Evolutionary conservation across 2,797 vertebrate genomes (phyloP), one percentile per base, ranked within the genome.

Genomic region (Channa striata): DNA sequence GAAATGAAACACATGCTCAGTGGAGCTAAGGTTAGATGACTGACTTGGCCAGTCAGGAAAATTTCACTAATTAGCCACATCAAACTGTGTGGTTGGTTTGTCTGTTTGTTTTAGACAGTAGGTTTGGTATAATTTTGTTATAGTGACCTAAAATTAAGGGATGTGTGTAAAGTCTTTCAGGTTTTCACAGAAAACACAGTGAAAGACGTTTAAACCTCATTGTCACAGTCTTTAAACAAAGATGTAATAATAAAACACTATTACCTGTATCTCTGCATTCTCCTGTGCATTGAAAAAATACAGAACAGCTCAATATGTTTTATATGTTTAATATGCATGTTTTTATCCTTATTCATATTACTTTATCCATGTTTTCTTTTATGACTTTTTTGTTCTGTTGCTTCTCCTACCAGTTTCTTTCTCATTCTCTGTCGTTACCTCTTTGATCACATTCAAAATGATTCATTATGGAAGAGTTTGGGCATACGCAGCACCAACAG

Each of bases 1-100:
- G 61, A 77, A 77, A 42, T 68, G 48, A 57, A 83, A 77, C 78
- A 84, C 67, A 78, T 75, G 60, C 63, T 73, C 44, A 62, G 23
- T 66, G 59, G 51, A 33, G 68, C 67, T 10, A 20, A 69, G 71
- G 76, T 83, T 42, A 78, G 42, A 61, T 11, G 48, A 44, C 33
- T 43, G 39, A 70, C 37, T 59, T 37, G 37, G 44, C 23, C 50
- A 60, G 47, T 37, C 42, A 56, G 21, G 9, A 36, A 36, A 56
- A 44, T 57, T 64, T 68, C 17, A 33, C 8, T 37, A 33, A 57
- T 65, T 44, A 34, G 13, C 34, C 20, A 62, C 42, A 1, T 17
- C 25, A 59, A 40, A 59, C 1, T 42, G 2, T 3, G 20, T 42
- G 7, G 6, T 52, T 71, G 12, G 8, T 43, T 43, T 49, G 8